Conservation (phyloP, 2,888 invertebrate species). For the Laothoe populi region DNA sequence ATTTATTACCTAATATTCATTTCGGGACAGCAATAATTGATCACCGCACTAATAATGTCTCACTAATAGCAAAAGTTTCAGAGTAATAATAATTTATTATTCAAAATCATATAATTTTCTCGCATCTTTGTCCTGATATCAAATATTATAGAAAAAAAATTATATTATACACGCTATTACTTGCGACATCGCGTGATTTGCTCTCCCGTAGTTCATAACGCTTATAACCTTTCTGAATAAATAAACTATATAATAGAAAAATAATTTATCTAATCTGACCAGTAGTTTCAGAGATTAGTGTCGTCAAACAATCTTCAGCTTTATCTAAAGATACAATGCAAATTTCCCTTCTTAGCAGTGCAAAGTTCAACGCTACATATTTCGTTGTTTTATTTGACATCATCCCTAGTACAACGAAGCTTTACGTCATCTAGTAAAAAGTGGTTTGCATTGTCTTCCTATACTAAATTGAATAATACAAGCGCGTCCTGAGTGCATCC, state of each 20-base stretch:
- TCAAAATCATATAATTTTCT: too few relatives aligned
- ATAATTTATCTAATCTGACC: too few relatives aligned
- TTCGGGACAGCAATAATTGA: not conserved
- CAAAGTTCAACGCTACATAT: slow-evolving; percentile 12
- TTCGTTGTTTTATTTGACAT: slow-evolving; percentile 8
- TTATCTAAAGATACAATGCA: too few relatives aligned
- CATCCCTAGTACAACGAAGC: slow-evolving; percentile 46
- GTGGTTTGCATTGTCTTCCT: slow-evolving; percentile 60
- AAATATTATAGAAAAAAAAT: too few relatives aligned
- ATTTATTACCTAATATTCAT: slow-evolving; percentile 25
- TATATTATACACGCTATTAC: too few relatives aligned
- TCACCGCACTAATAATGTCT: not conserved
- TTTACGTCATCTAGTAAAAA: slow-evolving; percentile 33
- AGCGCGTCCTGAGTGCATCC: slow-evolving; percentile 43
- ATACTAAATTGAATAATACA: slow-evolving; percentile 68
- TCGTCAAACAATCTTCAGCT: too few relatives aligned
- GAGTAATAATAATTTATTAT: not conserved
- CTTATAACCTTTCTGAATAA: too few relatives aligned
- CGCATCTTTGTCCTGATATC: too few relatives aligned
- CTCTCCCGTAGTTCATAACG: too few relatives aligned
- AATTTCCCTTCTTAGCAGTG: not conserved
- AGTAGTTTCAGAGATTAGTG: too few relatives aligned
- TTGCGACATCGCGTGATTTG: too few relatives aligned
- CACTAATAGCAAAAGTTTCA: not conserved
- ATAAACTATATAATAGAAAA: too few relatives aligned